phyloP scores from a whole-genome alignment of 1,140 invertebrate genomes.

The Drusus annulatus region DNA sequence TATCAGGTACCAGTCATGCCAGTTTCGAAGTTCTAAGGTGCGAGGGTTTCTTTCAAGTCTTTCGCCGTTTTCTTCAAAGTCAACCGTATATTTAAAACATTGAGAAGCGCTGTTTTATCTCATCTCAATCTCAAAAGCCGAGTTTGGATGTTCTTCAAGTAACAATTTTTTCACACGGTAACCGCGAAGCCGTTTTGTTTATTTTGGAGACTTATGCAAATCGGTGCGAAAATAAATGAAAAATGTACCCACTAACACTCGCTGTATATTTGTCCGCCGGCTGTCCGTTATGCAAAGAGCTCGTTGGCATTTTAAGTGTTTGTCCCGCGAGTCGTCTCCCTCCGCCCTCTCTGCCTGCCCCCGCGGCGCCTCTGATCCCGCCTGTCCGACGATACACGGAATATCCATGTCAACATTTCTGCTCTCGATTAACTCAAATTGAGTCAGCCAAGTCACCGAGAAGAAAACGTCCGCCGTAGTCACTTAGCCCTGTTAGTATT shows the following conservation, averaged over 20 bases:
- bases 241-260: conserved; percentile 32
- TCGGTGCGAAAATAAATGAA: conserved; percentile 34
- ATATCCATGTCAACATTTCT: conserved; percentile 31
- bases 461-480: neutral
- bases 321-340: conserved; percentile 18
- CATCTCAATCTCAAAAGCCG: neutral
- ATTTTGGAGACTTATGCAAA: conserved; percentile 25
- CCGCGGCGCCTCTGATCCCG: conserved; percentile 20
- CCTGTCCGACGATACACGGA: conserved; percentile 6
- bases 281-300: conserved; percentile 48
- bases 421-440: conserved; percentile 42
- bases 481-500: neutral
- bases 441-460: conserved; percentile 13
- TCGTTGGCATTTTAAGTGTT: conserved; percentile 50
- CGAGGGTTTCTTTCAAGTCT: too few species aligned
- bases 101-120: neutral
- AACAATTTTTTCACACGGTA: too few species aligned
- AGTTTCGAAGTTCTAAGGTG: too few species aligned
- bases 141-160: neutral
- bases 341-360: neutral
- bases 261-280: conserved; percentile 40
- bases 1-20: too few species aligned
- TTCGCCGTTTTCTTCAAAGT: too few species aligned
- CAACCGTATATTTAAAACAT: too few species aligned
- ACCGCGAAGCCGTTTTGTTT: too few species aligned